Evolutionary conservation across 2,888 invertebrate species (phyloP), one percentile per base, ranked within the genome.

Genomic region (Cerceris ruficornis): DNA sequence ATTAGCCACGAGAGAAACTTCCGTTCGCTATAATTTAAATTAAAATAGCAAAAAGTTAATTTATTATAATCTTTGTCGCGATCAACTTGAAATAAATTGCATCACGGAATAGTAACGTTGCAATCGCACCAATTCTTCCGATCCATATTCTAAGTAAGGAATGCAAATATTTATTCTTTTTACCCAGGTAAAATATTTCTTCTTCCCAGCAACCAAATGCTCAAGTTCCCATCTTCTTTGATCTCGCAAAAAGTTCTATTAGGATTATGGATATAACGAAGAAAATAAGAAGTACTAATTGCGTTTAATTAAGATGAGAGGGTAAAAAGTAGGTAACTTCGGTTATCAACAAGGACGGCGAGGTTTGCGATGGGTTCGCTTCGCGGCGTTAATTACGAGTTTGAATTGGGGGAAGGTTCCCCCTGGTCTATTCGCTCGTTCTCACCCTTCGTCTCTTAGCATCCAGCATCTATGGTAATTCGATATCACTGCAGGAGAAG

Each of bases 391-490:
- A 72, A 72, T 72, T 66, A 72, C 60, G 17, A 49, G 42, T 50
- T 14, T 14, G 71, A 60, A 50, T 15, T 6, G 41, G 14, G 52
- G 41, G 41, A 39, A 39, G 13, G n/a, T 43, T 43, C 61, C n/a
- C 28, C 41, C 50, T 50, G 13, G 50, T n/a, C 50, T 11, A 50
- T 50, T n/a, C 50, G n/a, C 43, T 57, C 43, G 9, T 42, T 54
- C 52, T 13, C 4, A 42, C 55, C 17, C 13, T 41, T 8, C 43
- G 2, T n/a, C 69, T 6, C 13, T 14, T 46, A 43, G 46, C 46
- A 46, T 57, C 49, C 59, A 77, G 58, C 66, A 55, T 76, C 64
- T 43, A 58, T 8, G 41, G 43, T 77, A 71, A 72, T 70, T 65
- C 59, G 39, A 62, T 55, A 43, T 57, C 55, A 13, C 8, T 11